phyloP scores from a whole-genome alignment of 2,888 invertebrate genomes.

The Empis stercorea region DNA sequence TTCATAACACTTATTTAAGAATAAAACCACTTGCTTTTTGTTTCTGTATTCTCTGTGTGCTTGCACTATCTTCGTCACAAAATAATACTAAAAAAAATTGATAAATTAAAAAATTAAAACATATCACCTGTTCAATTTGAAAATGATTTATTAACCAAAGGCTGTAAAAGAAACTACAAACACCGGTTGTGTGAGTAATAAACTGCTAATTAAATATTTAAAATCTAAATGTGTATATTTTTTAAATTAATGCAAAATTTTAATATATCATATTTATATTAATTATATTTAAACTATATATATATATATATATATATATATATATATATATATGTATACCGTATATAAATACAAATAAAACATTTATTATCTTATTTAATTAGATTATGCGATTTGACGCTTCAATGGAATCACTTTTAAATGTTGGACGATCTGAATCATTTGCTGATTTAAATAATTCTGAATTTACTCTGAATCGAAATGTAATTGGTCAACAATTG shows the following conservation, averaged over 20 bases:
- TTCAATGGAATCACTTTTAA: constrained; percentile 61
- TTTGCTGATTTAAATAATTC: constrained; percentile 71
- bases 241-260: neutral
- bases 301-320: neutral
- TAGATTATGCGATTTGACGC: constrained; percentile 73
- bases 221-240: neutral
- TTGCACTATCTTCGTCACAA: constrained; percentile 10
- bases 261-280: neutral
- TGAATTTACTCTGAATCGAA: constrained; percentile 21
- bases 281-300: too few relatives aligned
- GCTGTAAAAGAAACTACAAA: constrained; percentile 58
- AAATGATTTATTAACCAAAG: constrained; percentile 31
- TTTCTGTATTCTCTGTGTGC: constrained; percentile 5
- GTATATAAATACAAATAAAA: neutral
- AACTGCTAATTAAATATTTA: constrained; percentile 2
- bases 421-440: constrained; percentile 69
- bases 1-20: too few relatives aligned
- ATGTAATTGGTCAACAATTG: constrained; percentile 17
- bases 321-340: neutral
- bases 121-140: constrained; percentile 16
- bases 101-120: constrained; percentile 11
- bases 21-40: neutral
- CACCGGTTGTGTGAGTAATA: constrained; percentile 52
- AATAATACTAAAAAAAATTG: constrained; percentile 12
- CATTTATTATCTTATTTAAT: constrained; percentile 13